Percentiles rank a stretch among this genome's conserved stretches.
Evolutionary conservation across 2,797 vertebrate genomes (phyloP).

Genomic region (Anabas testudineus): DNA sequence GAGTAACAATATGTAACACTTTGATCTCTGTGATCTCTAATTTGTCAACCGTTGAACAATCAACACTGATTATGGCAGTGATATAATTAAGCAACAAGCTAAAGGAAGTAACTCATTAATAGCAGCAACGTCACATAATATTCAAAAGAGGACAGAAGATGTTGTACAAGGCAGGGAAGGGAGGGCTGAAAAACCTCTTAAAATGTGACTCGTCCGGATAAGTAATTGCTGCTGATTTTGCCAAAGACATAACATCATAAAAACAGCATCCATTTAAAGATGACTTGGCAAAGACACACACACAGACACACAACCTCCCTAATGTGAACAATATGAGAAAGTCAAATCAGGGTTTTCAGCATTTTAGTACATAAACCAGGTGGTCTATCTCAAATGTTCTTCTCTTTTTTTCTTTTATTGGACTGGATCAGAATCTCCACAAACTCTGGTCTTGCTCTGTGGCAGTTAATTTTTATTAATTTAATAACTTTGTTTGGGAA

Average conservation of each 20-base stretch:
- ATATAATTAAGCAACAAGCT: conserved; percentile 65
- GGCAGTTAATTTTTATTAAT: too few species aligned
- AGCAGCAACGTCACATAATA: conserved; percentile 37
- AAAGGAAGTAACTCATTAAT: conserved; percentile 65
- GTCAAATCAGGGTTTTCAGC: conserved; percentile 40
- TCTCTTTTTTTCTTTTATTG: too few species aligned
- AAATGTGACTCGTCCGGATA: conserved; percentile 71
- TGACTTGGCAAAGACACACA: conserved; percentile 44
- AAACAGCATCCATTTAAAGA: conserved; percentile 64
- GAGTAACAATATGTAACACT: conserved; percentile 12
- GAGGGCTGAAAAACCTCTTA: conserved; percentile 69
- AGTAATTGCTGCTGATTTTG: conserved; percentile 71
- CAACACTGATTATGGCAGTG: conserved; percentile 60
- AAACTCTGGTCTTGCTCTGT: too few species aligned
- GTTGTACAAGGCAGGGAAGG: conserved; percentile 69
- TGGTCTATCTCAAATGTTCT: conserved; percentile 53
- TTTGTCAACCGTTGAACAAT: conserved; percentile 31
- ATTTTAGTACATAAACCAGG: conserved; percentile 48
- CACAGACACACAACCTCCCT: conserved; percentile 14
- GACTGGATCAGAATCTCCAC: too few species aligned
- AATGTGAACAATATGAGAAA: conserved; percentile 59
- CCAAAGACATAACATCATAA: conserved; percentile 72
- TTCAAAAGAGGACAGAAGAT: conserved; percentile 53
- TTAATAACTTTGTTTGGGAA: too few species aligned
- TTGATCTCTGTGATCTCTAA: conserved; percentile 14